These are phyloP conservation scores for Geotrupes spiniger DNA, from an alignment of 2,888 invertebrate species.

Conservation along the genomic window DNA sequence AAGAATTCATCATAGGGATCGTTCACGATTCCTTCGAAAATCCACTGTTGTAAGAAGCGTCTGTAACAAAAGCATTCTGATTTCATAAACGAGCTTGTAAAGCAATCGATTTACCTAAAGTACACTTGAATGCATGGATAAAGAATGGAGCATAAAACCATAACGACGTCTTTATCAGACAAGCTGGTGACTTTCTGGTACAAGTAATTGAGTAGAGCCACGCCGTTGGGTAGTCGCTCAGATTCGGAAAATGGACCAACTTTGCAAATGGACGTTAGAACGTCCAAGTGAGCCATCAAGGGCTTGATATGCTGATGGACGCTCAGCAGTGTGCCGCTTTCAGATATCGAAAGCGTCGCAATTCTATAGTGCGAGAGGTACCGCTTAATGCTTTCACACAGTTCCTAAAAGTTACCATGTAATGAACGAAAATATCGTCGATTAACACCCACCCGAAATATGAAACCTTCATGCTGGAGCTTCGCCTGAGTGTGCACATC, in stretches of 20 bases:
- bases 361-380: slow-evolving; percentile 61
- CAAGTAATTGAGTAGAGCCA: slow-evolving; percentile 62
- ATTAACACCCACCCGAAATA: slow-evolving; percentile 39
- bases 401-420: slow-evolving; percentile 52
- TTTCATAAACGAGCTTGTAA: too few relatives aligned
- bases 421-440: neutral
- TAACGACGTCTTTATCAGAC: slow-evolving; percentile 56
- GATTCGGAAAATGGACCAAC: slow-evolving; percentile 44
- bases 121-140: slow-evolving; percentile 48
- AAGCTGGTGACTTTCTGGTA: slow-evolving; percentile 62
- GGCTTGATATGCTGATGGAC: slow-evolving; percentile 50
- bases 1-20: slow-evolving; percentile 84
- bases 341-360: slow-evolving; percentile 40
- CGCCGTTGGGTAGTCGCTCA: slow-evolving; percentile 50
- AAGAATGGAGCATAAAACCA: slow-evolving; percentile 54
- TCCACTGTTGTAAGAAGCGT: slow-evolving; percentile 77
- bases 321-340: slow-evolving; percentile 35
- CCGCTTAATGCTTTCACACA: slow-evolving; percentile 59
- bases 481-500: slow-evolving; percentile 34
- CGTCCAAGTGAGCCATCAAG: slow-evolving; percentile 54
- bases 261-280: slow-evolving; percentile 57
- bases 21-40: slow-evolving; percentile 79
- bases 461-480: slow-evolving; percentile 40
- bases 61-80: slow-evolving; percentile 33
- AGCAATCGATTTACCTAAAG: slow-evolving; percentile 36